A percentile compares a stretch with the other conserved stretches of the same genome.
Evolutionary conservation across 2,113 vertebrate genomes (phyloP).

Genomic region (Hippolais icterina): DNA sequence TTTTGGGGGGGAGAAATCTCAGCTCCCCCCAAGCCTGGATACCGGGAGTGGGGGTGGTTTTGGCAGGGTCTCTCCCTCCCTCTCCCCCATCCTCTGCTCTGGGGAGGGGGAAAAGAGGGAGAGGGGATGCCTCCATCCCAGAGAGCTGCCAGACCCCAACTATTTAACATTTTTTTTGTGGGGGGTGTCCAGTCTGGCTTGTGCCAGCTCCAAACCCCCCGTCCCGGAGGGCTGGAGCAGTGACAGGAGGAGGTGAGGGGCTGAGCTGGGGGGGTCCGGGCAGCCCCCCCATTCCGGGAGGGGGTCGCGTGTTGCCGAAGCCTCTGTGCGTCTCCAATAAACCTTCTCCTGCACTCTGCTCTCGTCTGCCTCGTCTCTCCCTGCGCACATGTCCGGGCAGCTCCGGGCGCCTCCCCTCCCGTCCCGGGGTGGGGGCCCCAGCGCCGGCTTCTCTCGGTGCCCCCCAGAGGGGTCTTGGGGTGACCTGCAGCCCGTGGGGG

Average conservation of each 20-base stretch:
- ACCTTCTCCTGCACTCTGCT: constrained; percentile 45
- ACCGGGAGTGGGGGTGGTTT: neutral
- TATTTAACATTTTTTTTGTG: neutral
- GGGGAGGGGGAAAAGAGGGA: neutral
- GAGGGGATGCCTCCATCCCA: rapidly evolving
- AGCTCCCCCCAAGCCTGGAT: neutral
- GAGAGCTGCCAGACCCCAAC: neutral
- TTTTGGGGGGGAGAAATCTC: neutral
- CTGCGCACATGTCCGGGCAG: neutral
- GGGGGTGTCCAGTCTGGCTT: neutral
- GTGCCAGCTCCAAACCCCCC: neutral
- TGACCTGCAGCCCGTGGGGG: rapidly evolving
- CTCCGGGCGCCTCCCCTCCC: neutral
- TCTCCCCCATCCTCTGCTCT: neutral
- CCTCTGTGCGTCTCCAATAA: constrained; percentile 52
- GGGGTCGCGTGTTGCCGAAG: neutral
- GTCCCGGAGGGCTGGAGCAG: neutral
- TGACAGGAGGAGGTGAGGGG: constrained; percentile 14
- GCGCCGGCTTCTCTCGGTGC: rapidly evolving
- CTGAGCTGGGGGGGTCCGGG: neutral
- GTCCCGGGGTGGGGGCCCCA: neutral
- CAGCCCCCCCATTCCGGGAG: neutral
- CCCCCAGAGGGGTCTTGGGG: rapidly evolving
- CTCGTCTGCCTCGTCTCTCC: constrained; percentile 36
- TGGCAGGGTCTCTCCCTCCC: neutral